Evolutionary conservation across 2,797 vertebrate genomes (phyloP), one percentile per base, ranked within the genome.

Genomic region (Philypnodon macrostomus): DNA sequence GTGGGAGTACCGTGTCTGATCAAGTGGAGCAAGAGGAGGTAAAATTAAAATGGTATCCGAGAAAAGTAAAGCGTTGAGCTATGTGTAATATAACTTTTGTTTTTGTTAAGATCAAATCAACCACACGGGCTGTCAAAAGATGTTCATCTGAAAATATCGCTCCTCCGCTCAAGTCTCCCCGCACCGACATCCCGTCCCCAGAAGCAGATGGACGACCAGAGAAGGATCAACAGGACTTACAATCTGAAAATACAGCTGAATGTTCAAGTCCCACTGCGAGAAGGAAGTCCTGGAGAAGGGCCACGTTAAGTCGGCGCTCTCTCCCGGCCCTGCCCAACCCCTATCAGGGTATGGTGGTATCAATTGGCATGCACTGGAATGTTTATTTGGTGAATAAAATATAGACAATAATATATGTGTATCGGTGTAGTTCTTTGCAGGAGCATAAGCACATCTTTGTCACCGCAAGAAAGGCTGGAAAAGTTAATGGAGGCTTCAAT

Each of bases 211-310:
- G 6, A 18, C 38, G 39, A 1, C 7, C 50, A 14, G 67, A 71
- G n/a, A 27, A n/a, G 0, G 66, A 60, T 19, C 12, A 57, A 58
- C 27, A 33, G 21, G 37, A 53, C 1, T 17, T 35, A 3, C 44
- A 58, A 13, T 41, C 24, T 11, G 67, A 66, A 29, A 59, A 42
- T 44, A 11, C 15, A 8, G 62, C 56, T 2, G 49, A 18, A 9
- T 15, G 58, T 7, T 5, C 55, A 0, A 47, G 46, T 50, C 38
- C 78, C 9, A 41, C 32, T 18, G 50, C 65, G 2, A 63, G 67
- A 12, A 83, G 79, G 46, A 90, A 89, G 31, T 90, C 91, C 21
- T 91, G 88, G 88, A 87, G 89, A 53, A 86, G 89, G 74, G 84
- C 87, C 21, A 88, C 87, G 10, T 39, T 87, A 45, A 77, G 63